Percentiles rank a stretch among this genome's conserved stretches.
phyloP scores from a whole-genome alignment of 2,113 vertebrate species.

The Grammomys dolichurus region DNA sequence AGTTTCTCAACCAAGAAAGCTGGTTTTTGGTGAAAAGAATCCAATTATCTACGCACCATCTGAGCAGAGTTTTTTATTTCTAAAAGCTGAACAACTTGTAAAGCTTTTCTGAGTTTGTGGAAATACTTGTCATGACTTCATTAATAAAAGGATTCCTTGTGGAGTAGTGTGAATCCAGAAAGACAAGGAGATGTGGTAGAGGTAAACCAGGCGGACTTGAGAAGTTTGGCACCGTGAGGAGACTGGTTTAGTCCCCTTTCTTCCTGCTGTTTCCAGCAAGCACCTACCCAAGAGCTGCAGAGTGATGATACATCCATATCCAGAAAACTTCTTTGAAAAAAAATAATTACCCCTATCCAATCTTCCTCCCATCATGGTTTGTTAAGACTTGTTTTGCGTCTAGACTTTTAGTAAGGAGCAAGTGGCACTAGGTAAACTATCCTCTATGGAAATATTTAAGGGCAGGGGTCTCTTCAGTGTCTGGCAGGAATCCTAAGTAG shows the following conservation, averaged over 20 bases:
- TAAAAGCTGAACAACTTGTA: constrained; percentile 36
- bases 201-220: constrained; percentile 15
- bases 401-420: constrained; percentile 44
- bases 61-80: constrained; percentile 52
- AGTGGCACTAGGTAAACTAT: constrained; percentile 49
- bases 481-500: constrained; percentile 51
- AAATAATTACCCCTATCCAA: neutral
- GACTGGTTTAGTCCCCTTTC: constrained; percentile 1
- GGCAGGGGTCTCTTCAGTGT: constrained; percentile 27
- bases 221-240: neutral
- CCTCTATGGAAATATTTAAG: constrained; percentile 55
- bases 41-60: constrained; percentile 8
- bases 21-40: constrained; percentile 42
- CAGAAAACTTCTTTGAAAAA: constrained; percentile 16
- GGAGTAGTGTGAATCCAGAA: neutral
- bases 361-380: constrained; percentile 47
- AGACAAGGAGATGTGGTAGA: neutral
- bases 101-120: constrained; percentile 45
- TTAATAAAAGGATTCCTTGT: constrained; percentile 10
- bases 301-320: neutral
- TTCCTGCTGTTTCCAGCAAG: constrained; percentile 37
- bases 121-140: constrained; percentile 46
- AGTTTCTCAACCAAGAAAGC: constrained; percentile 25
- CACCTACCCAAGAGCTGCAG: neutral
- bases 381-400: constrained; percentile 51